Percentiles rank a stretch among this genome's conserved stretches.
phyloP scores from a whole-genome alignment of 2,888 invertebrate genomes.

The Lycocerus yunnanus region DNA sequence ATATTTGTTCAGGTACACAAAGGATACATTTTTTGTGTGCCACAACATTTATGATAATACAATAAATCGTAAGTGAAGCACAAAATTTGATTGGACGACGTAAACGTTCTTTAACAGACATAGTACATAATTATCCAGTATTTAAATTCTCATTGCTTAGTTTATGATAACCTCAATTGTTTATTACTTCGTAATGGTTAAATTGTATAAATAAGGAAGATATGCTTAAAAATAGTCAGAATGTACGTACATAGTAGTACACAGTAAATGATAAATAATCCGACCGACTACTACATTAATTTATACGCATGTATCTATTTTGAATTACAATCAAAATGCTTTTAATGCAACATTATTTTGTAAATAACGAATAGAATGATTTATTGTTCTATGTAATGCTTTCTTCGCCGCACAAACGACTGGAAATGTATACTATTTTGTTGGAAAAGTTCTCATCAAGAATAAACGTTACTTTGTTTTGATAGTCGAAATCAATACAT shows the following conservation, averaged over 20 bases:
- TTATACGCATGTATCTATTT: background rate
- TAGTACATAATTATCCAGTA: background rate
- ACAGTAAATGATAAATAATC: background rate
- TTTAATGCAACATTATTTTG: background rate
- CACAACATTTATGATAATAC: too few relatives aligned
- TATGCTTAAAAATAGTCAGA: background rate
- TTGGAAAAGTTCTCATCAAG: background rate
- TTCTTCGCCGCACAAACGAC: background rate
- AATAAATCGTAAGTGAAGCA: background rate
- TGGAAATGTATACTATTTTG: background rate
- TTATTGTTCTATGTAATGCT: background rate
- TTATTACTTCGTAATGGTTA: too few relatives aligned
- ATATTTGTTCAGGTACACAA: too few relatives aligned
- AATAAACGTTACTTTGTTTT: constrained; percentile 4
- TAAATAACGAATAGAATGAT: background rate
- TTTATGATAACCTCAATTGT: background rate
- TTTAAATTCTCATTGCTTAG: background rate
- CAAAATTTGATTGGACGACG: background rate
- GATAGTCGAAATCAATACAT: constrained; percentile 10
- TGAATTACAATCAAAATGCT: background rate
- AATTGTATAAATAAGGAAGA: background rate
- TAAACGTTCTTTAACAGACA: background rate
- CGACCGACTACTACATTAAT: background rate
- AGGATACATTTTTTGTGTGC: too few relatives aligned
- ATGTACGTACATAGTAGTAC: too few relatives aligned